Evolutionary conservation across 2,797 vertebrate genomes (phyloP).

Genomic region (Sternarchorhynchus goeldii): DNA sequence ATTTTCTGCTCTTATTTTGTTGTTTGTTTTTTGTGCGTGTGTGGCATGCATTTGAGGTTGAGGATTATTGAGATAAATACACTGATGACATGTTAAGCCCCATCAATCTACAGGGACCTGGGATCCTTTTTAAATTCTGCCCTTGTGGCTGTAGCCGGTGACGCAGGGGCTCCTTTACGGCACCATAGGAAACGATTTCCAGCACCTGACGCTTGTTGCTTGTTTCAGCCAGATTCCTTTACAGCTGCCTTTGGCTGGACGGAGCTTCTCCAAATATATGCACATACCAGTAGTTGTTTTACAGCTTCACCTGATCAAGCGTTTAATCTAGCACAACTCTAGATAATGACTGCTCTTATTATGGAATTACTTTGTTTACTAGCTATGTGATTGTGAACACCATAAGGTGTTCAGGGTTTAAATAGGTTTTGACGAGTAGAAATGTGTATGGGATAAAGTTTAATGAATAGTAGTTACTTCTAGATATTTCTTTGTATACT

Average conservation of each 20-base stretch:
- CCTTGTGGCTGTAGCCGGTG: slow-evolving; percentile 43
- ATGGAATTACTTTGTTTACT: not conserved
- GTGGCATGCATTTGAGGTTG: slow-evolving; percentile 32
- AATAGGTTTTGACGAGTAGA: too few species aligned
- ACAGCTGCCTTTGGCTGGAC: slow-evolving; percentile 14
- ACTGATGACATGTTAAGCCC: slow-evolving; percentile 46
- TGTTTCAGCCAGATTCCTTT: slow-evolving; percentile 43
- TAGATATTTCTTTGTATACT: not conserved
- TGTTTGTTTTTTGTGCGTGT: slow-evolving; percentile 43
- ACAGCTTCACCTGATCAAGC: not conserved
- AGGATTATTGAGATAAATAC: slow-evolving; percentile 52
- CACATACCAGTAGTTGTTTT: slow-evolving; percentile 10
- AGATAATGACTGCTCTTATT: not conserved
- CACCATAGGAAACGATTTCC: slow-evolving; percentile 37
- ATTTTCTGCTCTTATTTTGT: slow-evolving; percentile 35
- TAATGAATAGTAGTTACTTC: not conserved
- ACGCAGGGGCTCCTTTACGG: slow-evolving; percentile 51
- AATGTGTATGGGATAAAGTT: not conserved
- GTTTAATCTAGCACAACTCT: slow-evolving; percentile 11
- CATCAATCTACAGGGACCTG: slow-evolving; percentile 47
- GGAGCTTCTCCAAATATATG: slow-evolving; percentile 2
- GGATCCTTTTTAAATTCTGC: slow-evolving; percentile 57
- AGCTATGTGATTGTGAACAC: not conserved
- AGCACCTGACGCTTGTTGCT: slow-evolving; percentile 19
- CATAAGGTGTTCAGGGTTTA: not conserved